Base-by-base conservation (phyloP, 2,113 vertebrate genomes). In the Aix galericulata region DNA sequence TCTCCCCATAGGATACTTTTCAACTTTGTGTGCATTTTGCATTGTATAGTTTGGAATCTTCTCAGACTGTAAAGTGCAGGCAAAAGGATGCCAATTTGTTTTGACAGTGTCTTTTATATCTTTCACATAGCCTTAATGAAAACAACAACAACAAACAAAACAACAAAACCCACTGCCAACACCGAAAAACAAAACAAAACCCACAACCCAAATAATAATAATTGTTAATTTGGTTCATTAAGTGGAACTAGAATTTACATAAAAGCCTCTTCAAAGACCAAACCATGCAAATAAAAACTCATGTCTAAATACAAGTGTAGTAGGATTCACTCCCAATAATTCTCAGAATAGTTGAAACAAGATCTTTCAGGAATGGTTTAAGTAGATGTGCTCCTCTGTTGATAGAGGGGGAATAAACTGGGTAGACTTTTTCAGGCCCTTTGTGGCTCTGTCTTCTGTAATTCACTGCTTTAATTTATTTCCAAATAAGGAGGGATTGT, bases 1-100 rank as follows among this genome's bases (percentile, higher is more conserved):
- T 96, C n/a, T 93, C 81, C 69, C 91, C 31, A 44, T 22, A 82
- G 84, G 38, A 85, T 82, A 36, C 40, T 89, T 91, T 79, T 77
- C 86, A 91, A 48, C 42, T 82, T 89, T 0, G 1, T 38, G 14
- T 60, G 56, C 81, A 55, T 68, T 87, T 90, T 81, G 36, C 22
- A 42, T 63, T 86, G 53, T 48, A 36, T n/a, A 48, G 52, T 68
- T 86, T 82, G 53, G 77, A 87, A 79, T 69, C 9, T 95, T 97
- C 91, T 91, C 91, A 93, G 77, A 17, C 11, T 58, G 34, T 31
- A 26, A 92, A 90, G 36, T 67, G 60, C n/a, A 86, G 75, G 58
- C 27, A 86, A 71, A 91, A 40, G 72, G 27, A 59, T 21, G 88
- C 6, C 25, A 83, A 8, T 53, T 81, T 91, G 27, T 86, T 88